phyloP scores from a whole-genome alignment of 1,140 invertebrate species.

The Penaeus japonicus region DNA sequence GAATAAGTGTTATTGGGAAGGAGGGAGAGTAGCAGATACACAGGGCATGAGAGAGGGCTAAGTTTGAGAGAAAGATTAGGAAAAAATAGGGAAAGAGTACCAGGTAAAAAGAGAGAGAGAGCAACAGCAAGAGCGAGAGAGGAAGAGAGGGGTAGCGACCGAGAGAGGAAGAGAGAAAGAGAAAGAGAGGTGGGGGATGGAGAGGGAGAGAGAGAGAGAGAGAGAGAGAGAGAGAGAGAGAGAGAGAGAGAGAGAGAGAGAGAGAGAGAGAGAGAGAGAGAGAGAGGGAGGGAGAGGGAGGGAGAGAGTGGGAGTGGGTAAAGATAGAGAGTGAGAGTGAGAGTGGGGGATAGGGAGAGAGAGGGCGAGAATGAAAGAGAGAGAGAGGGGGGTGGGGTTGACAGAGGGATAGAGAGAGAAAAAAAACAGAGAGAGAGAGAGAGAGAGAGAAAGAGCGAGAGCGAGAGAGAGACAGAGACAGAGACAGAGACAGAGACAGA shows the following conservation, averaged over 20 bases:
- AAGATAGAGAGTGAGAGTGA: neutral
- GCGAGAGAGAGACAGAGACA: neutral
- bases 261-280: neutral
- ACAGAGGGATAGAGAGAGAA: neutral
- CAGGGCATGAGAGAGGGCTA: neutral
- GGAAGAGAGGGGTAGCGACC: neutral
- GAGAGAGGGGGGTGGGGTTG: too few relatives aligned
- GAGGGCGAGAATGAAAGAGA: neutral
- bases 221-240: too few relatives aligned
- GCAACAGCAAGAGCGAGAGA: neutral
- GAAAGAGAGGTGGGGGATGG: too few relatives aligned
- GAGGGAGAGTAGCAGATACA: neutral
- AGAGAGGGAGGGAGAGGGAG: neutral
- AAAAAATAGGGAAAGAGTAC: neutral
- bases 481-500: neutral
- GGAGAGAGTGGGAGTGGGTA: neutral
- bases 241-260: neutral
- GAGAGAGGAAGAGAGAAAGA: neutral
- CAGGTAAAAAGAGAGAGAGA: neutral
- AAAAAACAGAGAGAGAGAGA: neutral
- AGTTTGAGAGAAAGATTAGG: neutral
- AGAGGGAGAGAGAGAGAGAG: too few relatives aligned
- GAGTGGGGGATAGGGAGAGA: neutral
- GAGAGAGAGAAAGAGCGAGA: neutral
- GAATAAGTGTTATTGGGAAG: neutral